Evolutionary conservation across 2,113 vertebrate species (phyloP).

Genomic region (Cryptomyrus ogoouensis): DNA sequence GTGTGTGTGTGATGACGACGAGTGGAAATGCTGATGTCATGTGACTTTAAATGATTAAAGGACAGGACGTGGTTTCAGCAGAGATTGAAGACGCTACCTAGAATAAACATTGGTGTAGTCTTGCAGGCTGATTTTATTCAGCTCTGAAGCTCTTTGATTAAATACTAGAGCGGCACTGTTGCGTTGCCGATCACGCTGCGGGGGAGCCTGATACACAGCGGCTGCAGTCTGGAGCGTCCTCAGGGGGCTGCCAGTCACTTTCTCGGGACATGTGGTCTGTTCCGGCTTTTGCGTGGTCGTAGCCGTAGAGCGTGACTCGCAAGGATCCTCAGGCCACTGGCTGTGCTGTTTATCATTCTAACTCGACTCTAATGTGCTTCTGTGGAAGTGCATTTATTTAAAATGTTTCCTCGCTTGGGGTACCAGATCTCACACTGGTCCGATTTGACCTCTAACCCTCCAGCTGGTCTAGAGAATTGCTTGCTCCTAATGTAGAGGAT

Average conservation of each 20-base stretch:
- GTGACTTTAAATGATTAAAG: slow-evolving; percentile 71
- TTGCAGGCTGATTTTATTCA: neutral
- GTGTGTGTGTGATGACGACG: slow-evolving; percentile 62
- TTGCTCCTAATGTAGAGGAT: neutral
- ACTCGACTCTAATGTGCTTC: neutral
- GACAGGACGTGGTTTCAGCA: slow-evolving; percentile 68
- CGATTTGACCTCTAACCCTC: neutral
- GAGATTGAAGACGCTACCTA: slow-evolving; percentile 39
- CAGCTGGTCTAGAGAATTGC: neutral
- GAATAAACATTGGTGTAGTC: neutral
- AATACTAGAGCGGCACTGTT: neutral
- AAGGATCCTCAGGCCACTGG: neutral
- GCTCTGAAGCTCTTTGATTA: neutral
- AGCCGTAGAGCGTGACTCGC: neutral
- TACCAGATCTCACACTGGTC: neutral
- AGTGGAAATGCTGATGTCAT: slow-evolving; percentile 66
- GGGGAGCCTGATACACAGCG: neutral
- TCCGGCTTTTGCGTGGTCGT: neutral
- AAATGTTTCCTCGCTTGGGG: neutral
- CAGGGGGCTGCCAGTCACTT: neutral
- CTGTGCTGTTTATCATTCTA: neutral
- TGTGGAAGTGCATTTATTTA: neutral
- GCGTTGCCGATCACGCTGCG: neutral
- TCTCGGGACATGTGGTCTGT: neutral
- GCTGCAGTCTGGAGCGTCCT: neutral